phyloP scores from a whole-genome alignment of 2,113 vertebrate species.

The Phalacrocorax aristotelis region DNA sequence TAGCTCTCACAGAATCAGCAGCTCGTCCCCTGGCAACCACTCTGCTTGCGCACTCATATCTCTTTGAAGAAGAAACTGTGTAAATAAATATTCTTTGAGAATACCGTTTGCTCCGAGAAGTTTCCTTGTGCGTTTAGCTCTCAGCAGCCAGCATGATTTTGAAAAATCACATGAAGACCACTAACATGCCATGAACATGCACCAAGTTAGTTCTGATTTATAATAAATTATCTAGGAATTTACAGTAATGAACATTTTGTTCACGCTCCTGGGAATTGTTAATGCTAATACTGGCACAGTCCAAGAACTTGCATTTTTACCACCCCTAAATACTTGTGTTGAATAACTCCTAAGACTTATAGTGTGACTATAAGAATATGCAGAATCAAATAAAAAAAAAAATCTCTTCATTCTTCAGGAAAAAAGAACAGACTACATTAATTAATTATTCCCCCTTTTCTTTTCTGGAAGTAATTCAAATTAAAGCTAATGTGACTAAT shows the following conservation, averaged over 20 bases:
- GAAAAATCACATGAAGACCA: not conserved
- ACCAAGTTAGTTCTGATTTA: not conserved
- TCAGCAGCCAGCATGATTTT: not conserved
- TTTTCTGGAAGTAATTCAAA: not conserved
- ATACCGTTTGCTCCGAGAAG: not conserved
- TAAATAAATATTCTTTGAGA: not conserved
- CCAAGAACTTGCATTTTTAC: not conserved
- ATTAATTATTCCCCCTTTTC: not conserved
- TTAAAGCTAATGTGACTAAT: slow-evolving; percentile 19
- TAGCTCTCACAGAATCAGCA: not conserved
- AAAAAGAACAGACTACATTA: not conserved
- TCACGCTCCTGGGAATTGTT: not conserved
- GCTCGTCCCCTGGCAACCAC: not conserved
- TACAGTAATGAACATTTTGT: not conserved
- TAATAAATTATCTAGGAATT: not conserved
- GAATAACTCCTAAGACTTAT: not conserved
- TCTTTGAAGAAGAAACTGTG: not conserved
- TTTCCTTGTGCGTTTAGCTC: not conserved
- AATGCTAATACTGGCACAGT: not conserved
- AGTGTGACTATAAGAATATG: not conserved
- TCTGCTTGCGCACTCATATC: not conserved
- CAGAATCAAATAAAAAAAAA: not conserved
- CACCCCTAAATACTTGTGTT: not conserved
- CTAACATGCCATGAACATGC: accelerated
- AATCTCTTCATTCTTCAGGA: not conserved